Conservation (phyloP, 2,888 invertebrate species). For the Erannis defoliaria region DNA sequence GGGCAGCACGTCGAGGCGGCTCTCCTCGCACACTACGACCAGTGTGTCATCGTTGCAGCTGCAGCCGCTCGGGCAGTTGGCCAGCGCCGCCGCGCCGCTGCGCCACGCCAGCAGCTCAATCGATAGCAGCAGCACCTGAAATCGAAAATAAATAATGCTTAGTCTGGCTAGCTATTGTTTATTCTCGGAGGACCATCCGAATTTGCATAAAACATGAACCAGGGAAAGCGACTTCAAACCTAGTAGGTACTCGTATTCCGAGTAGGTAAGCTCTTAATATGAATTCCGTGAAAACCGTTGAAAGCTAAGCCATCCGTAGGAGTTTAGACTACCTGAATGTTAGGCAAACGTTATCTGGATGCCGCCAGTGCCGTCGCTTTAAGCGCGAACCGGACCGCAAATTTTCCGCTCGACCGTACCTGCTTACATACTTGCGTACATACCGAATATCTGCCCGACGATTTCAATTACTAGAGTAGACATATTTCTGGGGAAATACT, state of each 20-base stretch:
- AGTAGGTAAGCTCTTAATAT: conserved; percentile 28
- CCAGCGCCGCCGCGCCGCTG: conserved; percentile 86
- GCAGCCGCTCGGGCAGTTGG: conserved; percentile 95
- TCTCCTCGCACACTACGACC: conserved; percentile 94
- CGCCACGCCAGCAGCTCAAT: conserved; percentile 72
- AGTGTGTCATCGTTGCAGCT: conserved; percentile 96
- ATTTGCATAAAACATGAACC: conserved; percentile 13
- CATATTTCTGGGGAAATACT: conserved; percentile 51
- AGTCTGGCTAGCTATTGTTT: neutral
- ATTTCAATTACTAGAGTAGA: conserved; percentile 52
- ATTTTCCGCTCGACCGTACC: conserved; percentile 47
- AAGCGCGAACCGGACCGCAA: conserved; percentile 51
- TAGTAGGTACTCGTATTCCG: neutral
- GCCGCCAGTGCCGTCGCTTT: conserved; percentile 48
- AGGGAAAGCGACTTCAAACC: conserved; percentile 33
- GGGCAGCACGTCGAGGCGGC: conserved; percentile 95
- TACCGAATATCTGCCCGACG: conserved; percentile 47
- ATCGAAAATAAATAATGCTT: conserved; percentile 48
- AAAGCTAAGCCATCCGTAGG: conserved; percentile 47
- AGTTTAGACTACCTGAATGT: conserved; percentile 43
- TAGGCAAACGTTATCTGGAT: conserved; percentile 50
- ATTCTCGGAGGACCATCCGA: neutral
- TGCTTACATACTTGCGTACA: conserved; percentile 40
- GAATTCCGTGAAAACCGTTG: conserved; percentile 49
- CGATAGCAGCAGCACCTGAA: conserved; percentile 77